Evolutionary conservation across 2,113 vertebrate species (phyloP).

Genomic region (Tachysurus vachellii): DNA sequence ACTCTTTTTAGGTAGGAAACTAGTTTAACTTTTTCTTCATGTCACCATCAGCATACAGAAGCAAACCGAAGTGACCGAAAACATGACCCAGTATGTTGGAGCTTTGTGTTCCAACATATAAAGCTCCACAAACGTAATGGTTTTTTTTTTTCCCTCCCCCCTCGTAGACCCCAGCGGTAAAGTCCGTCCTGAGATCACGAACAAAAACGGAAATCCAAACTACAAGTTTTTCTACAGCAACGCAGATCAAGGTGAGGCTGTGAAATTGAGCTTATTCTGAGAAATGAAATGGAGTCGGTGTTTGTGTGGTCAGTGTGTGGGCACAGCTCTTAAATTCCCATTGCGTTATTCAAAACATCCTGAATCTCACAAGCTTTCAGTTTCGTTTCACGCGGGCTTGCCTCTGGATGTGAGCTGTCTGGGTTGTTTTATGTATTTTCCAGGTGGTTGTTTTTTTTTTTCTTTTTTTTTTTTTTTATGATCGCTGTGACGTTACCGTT

Average conservation of each 20-base stretch:
- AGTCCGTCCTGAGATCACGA: constrained; percentile 91
- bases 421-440: not conserved
- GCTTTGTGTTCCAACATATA: not conserved
- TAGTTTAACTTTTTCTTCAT: not conserved
- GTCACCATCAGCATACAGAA: not conserved
- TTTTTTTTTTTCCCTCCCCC: not conserved
- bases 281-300: not conserved
- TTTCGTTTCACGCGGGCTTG: not conserved
- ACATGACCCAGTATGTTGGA: not conserved
- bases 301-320: not conserved
- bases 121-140: not conserved
- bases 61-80: not conserved
- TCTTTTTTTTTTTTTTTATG: not conserved
- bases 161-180: constrained; percentile 88
- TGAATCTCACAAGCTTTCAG: not conserved
- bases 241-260: constrained; percentile 87
- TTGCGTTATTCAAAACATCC: not conserved
- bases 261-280: not conserved
- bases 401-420: not conserved
- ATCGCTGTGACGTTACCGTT: not conserved
- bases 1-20: constrained; percentile 87
- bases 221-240: constrained; percentile 98
- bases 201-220: constrained; percentile 92
- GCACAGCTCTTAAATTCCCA: not conserved
- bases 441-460: not conserved